Percentiles rank a stretch among this genome's conserved stretches.
Conservation (phyloP, 1,140 invertebrate genomes). For the Cheumatopsyche charites region DNA sequence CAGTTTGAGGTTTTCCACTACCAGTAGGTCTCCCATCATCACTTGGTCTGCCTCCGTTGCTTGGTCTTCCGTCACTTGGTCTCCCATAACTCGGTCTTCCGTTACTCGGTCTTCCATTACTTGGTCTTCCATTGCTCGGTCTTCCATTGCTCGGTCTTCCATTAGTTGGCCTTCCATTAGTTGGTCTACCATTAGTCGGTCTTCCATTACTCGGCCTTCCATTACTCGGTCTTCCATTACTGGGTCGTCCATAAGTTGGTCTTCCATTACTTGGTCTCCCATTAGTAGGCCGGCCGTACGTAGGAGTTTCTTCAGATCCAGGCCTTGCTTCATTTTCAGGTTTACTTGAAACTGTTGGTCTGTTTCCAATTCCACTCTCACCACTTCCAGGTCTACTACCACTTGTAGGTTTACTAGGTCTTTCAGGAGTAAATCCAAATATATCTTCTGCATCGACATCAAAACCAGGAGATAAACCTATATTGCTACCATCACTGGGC, state of each 20-base stretch:
- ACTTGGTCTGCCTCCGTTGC: constrained; percentile 32
- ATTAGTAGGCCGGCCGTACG: no score
- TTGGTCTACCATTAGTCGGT: neutral
- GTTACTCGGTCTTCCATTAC: neutral
- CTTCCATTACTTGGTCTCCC: constrained; percentile 1
- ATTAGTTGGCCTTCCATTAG: neutral
- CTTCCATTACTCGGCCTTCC: constrained; percentile 1
- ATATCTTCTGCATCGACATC: constrained; percentile 37
- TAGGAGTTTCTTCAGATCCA: no score
- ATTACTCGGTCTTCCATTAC: constrained; percentile 17
- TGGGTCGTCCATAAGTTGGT: neutral
- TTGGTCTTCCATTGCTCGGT: neutral
- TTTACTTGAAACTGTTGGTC: constrained; percentile 29
- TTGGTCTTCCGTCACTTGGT: constrained; percentile 31
- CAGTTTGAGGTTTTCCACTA: constrained; percentile 36
- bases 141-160: no score
- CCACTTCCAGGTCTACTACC: constrained; percentile 17
- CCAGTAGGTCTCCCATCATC: constrained; percentile 32
- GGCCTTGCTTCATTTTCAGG: constrained; percentile 32
- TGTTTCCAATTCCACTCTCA: constrained; percentile 22
- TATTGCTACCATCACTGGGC: neutral
- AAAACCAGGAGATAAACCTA: constrained; percentile 10
- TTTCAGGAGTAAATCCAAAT: constrained; percentile 25
- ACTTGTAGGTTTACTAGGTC: constrained; percentile 1
- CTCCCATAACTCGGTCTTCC: neutral